Base-by-base conservation (phyloP, 2,113 vertebrate genomes). In the Alosa alosa region DNA sequence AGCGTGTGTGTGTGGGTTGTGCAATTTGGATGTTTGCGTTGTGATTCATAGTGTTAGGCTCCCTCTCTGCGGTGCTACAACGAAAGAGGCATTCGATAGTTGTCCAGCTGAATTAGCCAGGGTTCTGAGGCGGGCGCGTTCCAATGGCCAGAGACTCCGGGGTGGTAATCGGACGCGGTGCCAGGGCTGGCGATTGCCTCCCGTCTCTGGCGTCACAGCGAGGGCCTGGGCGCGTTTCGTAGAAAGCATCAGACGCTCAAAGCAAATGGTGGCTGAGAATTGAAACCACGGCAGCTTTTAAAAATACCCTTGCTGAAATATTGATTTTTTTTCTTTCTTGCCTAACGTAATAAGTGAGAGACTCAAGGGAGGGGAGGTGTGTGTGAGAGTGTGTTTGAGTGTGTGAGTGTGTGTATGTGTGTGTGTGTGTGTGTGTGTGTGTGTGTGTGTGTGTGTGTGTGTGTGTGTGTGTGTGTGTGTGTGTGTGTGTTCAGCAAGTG, bases 271-370 rank as follows among this genome's bases (percentile, higher is more conserved):
- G 68, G 85, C 87, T 15, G 55, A 84, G 88, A 88, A 88, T 88
- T 83, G 87, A 86, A 90, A 87, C 89, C 88, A 75, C 83, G 86
- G 89, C 91, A 83, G 92, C 90, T 91, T 93, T 94, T 94, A 93
- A 91, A 94, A 94, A 94, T 92, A 92, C 92, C 92, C 88, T 91
- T 88, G 90, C 91, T 92, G 91, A 94, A 94, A 93, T 94, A 92
- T 93, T 92, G 93, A 93, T 94, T 91, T 91, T 91, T 92, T 88
- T 86, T 90, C 85, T 87, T 90, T 91, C 90, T 92, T 90, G 89
- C 85, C 90, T 91, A 93, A 93, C 90, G 86, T 93, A 95, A 95
- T 94, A 93, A 94, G 92, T 93, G 93, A 91, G 89, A 93, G 90
- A 93, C 93, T 91, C 89, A 75, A 83, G 91, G 88, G 92, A 87